Evolutionary conservation across 2,797 vertebrate species (phyloP), one percentile per base, ranked within the genome.

Genomic region (Threskiornis aethiopicus): DNA sequence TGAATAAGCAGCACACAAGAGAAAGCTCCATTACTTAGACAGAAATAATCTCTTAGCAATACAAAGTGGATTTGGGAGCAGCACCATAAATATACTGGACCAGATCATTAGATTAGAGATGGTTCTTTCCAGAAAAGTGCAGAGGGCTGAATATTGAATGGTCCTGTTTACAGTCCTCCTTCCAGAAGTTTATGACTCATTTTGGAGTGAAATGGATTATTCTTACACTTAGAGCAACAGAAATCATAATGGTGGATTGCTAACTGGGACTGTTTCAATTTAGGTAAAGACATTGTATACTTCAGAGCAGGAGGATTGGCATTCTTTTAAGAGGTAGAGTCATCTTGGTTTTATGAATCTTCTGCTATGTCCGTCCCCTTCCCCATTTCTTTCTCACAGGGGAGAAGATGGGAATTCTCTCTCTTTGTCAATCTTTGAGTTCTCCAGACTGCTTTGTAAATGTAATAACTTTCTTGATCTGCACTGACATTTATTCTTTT

Each of bases 11-110:
- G 21, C 14, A 84, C 93, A 78, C 25, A 84, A 86, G n/a, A 75
- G 66, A 17, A 20, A 78, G 49, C 35, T 22, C 39, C 29, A 18
- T 78, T 64, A 57, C 44, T 44, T 47, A 71, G 46, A n/a, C 39
- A 86, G 66, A 84, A 92, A 92, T 80, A 73, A 76, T 76, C 71
- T 91, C 26, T 71, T 87, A 70, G 19, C 71, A 80, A 39, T 78
- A 49, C 37, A 46, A 82, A 85, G 57, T 91, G 41, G 82, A 75
- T 96, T 89, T 91, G 69, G 75, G 67, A 85, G 52, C 37, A 87
- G 69, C 41, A 61, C 42, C 64, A 33, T 57, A 83, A 87, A 57
- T 67, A 51, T 39, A 16, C 46, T 64, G 52, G 44, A 64, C 28
- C 75, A 80, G 76, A 57, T 83, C n/a, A 83, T 83, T 85, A 44